Percentiles rank a stretch among this genome's conserved stretches.
Conservation (phyloP, 1,140 invertebrate genomes). For the Drosophila ficusphila region DNA sequence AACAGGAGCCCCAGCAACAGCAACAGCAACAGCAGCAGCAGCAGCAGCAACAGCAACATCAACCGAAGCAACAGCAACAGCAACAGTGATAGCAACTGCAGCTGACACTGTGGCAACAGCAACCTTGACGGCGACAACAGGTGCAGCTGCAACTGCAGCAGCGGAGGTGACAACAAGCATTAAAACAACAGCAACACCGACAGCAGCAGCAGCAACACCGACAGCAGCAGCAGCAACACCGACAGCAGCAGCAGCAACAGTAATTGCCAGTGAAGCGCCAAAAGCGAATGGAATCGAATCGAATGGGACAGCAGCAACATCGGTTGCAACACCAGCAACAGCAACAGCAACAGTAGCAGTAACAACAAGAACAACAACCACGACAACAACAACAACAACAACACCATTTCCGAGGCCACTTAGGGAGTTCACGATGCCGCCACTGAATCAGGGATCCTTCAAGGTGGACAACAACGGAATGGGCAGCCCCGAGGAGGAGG, state of each 20-base stretch:
- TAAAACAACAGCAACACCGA: slow-evolving; percentile 24
- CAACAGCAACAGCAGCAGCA: slow-evolving; percentile 3
- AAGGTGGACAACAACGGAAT: slow-evolving; percentile 12
- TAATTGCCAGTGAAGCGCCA: slow-evolving; percentile 24
- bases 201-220: slow-evolving; percentile 16
- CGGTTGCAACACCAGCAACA: slow-evolving; percentile 33
- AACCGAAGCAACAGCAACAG: slow-evolving; percentile 18
- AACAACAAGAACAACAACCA: slow-evolving; percentile 12
- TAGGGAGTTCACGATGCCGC: background rate
- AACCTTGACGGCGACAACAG: slow-evolving; percentile 25
- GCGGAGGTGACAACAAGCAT: slow-evolving; percentile 18
- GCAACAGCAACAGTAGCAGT: slow-evolving; percentile 20
- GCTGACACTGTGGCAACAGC: slow-evolving; percentile 11
- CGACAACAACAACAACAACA: slow-evolving; percentile 6
- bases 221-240: slow-evolving; percentile 19
- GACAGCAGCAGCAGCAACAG: slow-evolving; percentile 13
- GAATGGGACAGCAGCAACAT: slow-evolving; percentile 14
- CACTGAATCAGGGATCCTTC: slow-evolving; percentile 1
- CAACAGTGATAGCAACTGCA: slow-evolving; percentile 2
- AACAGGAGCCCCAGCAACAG: slow-evolving; percentile 7
- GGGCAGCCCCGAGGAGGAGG: slow-evolving; percentile 18
- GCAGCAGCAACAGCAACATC: slow-evolving; percentile 10
- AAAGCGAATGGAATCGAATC: slow-evolving; percentile 16
- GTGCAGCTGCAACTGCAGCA: background rate
- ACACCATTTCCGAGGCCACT: background rate